Base-by-base conservation (phyloP, 2,113 vertebrate genomes). In the Zosterops borbonicus region DNA sequence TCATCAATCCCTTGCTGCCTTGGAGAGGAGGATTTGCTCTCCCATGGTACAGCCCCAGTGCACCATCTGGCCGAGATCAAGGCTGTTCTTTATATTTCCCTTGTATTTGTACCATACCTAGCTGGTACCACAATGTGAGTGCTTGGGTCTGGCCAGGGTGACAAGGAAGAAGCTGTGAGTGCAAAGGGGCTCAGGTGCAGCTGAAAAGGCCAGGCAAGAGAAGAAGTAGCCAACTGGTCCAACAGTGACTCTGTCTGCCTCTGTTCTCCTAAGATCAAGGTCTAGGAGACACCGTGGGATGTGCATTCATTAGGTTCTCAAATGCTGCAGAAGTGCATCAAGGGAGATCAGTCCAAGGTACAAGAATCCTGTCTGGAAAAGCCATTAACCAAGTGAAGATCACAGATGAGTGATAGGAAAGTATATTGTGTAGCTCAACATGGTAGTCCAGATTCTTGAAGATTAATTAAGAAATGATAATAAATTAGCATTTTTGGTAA, bases 21-120 rank as follows among this genome's bases (percentile, higher is more conserved):
- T 3, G 6, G 4, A 49, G 37, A 8, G n/a, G n/a, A 68, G 9
- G 12, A 52, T 47, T 68, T 3, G 9, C 9, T 31, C 23, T 39
- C 15, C 18, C 22, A 0, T 13, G 27, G 11, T 17, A 28, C n/a
- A 70, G n/a, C n/a, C 29, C 2, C 18, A 31, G 5, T 13, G 9
- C 42, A 49, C 11, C 33, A 8, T 44, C 29, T 76, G 17, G 6
- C 28, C 71, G 58, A 79, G 7, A 67, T 8, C 17, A 67, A 58
- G 37, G 14, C 17, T 39, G 41, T 8, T 18, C 23, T 22, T 50
- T 42, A 1, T 23, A 31, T 33, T 71, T 79, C 19, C 31, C n/a
- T 76, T 68, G 28, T 25, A 20, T 59, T 73, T 79, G 31, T 50
- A 25, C 17, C 9, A 31, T 29, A 55, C 2, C 4, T 23, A 78